Evolutionary conservation across 2,888 invertebrate genomes (phyloP), one percentile per base, ranked within the genome.

Genomic region (Netelia virgata): DNA sequence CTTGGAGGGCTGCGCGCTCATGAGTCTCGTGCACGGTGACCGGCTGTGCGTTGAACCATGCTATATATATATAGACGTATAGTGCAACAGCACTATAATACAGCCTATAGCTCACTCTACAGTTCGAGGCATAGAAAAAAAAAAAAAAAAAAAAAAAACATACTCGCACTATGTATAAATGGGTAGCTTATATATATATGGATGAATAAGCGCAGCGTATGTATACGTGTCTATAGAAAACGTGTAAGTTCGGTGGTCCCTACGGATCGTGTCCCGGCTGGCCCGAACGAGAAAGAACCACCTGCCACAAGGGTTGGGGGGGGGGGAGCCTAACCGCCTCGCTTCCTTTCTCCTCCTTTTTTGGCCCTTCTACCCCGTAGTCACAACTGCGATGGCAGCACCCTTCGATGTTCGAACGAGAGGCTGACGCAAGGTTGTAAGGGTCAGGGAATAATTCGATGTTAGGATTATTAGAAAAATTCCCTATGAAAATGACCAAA

Each of bases 281-380:
- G 91, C 90, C 90, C 88, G 88, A 86, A 90, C 90, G 88, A 89
- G 89, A 89, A 90, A 90, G 91, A 93, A 91, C 92, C 93, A 93
- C 93, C 93, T 93, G 93, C 93, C 92, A 89, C 87, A 87, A 83
- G 84, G 87, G 88, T 87, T 89, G 90, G 87, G 88, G 88, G 89
- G 88, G 90, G 89, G 89, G 88, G 90, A 89, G 89, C 89, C 88
- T 89, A 89, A 69, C 90, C 87, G 86, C 69, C 87, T 86, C 85
- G 86, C 84, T 68, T 47, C 47, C 64, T 36, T 74, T 79, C 76
- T 16, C 41, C 61, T 50, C 28, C 50, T 28, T 43, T 28, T 81
- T 77, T 36, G 50, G 50, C 83, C 78, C 78, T 74, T 84, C 50
- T 47, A n/a, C 20, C 53, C 14, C n/a, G 50, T 18, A 74, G 28